These are phyloP conservation scores for Notiomystis cincta DNA, from an alignment of 2,113 vertebrate genomes.

Conservation along the genomic window DNA sequence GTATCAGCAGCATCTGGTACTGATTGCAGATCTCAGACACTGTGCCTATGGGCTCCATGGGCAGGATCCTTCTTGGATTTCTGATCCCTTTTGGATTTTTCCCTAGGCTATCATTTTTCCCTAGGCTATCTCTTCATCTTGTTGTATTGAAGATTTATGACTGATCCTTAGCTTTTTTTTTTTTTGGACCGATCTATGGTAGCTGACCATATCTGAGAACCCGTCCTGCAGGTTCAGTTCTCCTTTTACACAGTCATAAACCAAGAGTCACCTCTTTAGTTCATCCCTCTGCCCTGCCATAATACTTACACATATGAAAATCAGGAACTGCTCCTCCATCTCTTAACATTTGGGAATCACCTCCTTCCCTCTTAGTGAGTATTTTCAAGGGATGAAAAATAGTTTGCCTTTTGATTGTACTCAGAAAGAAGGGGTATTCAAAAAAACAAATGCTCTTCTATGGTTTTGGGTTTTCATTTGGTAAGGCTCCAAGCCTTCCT, in stretches of 20 bases:
- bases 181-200: background rate
- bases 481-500: background rate
- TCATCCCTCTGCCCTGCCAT: background rate
- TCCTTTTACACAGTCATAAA: background rate
- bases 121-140: background rate
- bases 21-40: background rate
- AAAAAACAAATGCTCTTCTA: background rate
- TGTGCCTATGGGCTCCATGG: background rate
- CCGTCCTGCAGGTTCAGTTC: background rate
- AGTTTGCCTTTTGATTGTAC: background rate
- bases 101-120: background rate
- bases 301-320: background rate
- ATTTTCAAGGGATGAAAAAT: background rate
- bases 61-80: background rate
- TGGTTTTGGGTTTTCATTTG: background rate
- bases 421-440: background rate
- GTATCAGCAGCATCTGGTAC: background rate
- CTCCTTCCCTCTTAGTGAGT: background rate
- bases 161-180: background rate
- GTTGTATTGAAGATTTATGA: background rate
- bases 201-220: background rate
- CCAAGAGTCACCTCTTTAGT: background rate
- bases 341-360: background rate
- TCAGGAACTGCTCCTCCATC: background rate
- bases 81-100: background rate